phyloP scores from a whole-genome alignment of 1,140 invertebrate species.

The Drosophila pectinifera region DNA sequence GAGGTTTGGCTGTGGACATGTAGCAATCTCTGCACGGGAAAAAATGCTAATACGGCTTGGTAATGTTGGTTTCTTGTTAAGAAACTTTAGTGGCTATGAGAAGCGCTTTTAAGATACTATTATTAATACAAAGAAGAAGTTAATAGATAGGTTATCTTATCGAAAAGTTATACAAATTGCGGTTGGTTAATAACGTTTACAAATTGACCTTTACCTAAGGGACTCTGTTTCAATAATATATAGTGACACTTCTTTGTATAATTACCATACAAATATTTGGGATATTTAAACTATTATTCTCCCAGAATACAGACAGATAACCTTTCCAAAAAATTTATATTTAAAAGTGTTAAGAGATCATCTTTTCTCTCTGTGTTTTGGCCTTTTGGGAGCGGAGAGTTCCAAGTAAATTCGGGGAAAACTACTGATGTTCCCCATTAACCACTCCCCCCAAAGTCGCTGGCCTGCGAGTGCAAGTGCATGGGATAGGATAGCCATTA shows the following conservation, averaged over 20 bases:
- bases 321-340: not conserved
- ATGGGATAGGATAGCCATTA: constrained; percentile 61
- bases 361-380: not conserved
- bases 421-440: constrained; percentile 12
- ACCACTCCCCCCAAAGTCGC: constrained; percentile 16
- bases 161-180: not conserved
- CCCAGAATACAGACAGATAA: not conserved
- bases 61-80: constrained; percentile 5
- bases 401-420: constrained; percentile 30
- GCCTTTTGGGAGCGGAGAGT: not conserved
- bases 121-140: not conserved
- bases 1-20: constrained; percentile 30
- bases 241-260: not conserved
- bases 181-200: too few species aligned
- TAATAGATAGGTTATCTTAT: not conserved
- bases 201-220: not conserved
- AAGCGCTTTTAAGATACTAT: not conserved
- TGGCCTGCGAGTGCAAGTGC: constrained; percentile 53
- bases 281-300: not conserved
- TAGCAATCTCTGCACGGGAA: constrained; percentile 22
- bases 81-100: not conserved
- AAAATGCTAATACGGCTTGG: constrained; percentile 8
- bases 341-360: not conserved
- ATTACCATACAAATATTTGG: not conserved
- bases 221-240: not conserved